A percentile compares a stretch with the other conserved stretches of the same genome.
Evolutionary conservation across 2,888 invertebrate species (phyloP).

Genomic region (Heteromurus nitidus): DNA sequence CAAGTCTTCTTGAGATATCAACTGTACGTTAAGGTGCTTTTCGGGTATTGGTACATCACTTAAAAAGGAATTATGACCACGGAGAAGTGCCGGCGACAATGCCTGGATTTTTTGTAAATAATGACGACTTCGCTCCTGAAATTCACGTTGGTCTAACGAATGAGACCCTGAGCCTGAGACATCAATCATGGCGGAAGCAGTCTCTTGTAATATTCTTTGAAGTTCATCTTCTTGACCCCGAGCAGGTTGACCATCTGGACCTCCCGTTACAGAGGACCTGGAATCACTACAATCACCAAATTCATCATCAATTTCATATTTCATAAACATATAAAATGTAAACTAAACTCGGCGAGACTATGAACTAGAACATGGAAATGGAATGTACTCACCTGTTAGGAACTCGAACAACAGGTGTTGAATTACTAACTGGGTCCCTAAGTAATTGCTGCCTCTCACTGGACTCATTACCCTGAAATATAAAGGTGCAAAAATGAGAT

Average conservation of each 20-base stretch:
- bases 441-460: constrained; percentile 68
- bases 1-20: constrained; percentile 71
- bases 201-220: constrained; percentile 73
- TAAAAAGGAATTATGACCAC: constrained; percentile 67
- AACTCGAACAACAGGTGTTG: constrained; percentile 70
- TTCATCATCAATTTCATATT: constrained; percentile 7
- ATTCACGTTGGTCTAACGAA: constrained; percentile 73
- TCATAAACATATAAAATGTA: background rate
- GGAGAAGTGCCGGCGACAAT: constrained; percentile 68
- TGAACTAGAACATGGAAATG: background rate
- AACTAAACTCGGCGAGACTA: no score
- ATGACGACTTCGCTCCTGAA: constrained; percentile 72
- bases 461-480: constrained; percentile 66
- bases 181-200: constrained; percentile 73
- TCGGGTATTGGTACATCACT: constrained; percentile 73
- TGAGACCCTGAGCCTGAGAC: constrained; percentile 73
- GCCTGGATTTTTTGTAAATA: constrained; percentile 72
- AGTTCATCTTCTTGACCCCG: constrained; percentile 73
- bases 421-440: constrained; percentile 69
- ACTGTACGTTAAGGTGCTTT: constrained; percentile 71
- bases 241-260: constrained; percentile 62
- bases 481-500: background rate
- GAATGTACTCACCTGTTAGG: constrained; percentile 67
- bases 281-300: constrained; percentile 60
- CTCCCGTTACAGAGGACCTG: constrained; percentile 49